phyloP scores from a whole-genome alignment of 2,797 vertebrate genomes.

The Epinephelus malabaricus region DNA sequence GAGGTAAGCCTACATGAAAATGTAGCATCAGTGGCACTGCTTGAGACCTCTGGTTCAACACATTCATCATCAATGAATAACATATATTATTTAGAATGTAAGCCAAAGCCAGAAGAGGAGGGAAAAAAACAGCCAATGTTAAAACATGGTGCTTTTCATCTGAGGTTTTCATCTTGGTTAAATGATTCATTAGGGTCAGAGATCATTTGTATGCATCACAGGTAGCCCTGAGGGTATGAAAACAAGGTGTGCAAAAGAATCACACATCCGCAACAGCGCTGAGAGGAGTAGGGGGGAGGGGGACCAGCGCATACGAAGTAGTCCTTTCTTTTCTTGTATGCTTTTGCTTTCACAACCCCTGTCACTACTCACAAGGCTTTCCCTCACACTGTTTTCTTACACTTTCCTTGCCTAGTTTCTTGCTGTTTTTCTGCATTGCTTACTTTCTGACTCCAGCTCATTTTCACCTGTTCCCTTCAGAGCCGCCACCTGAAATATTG shows the following conservation, averaged over 20 bases:
- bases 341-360: constrained; percentile 38
- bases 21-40: constrained; percentile 10
- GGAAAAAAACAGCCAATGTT: neutral
- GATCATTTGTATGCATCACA: constrained; percentile 51
- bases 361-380: neutral
- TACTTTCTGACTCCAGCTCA: constrained; percentile 13
- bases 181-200: constrained; percentile 46
- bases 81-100: constrained; percentile 21
- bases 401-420: neutral
- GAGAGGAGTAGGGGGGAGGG: neutral
- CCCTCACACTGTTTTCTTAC: neutral
- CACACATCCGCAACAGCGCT: neutral
- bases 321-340: constrained; percentile 18
- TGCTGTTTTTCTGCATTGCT: constrained; percentile 3
- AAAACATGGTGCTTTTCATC: constrained; percentile 32
- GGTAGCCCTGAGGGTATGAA: constrained; percentile 16
- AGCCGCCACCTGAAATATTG: constrained; percentile 37
- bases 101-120: neutral
- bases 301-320: constrained; percentile 9
- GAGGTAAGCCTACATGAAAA: constrained; percentile 46
- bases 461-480: constrained; percentile 34
- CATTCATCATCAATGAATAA: constrained; percentile 4
- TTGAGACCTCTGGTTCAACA: constrained; percentile 14
- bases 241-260: constrained; percentile 37
- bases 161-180: constrained; percentile 15